Conservation (phyloP, 2,888 invertebrate genomes). For the Geophilus truncorum region DNA sequence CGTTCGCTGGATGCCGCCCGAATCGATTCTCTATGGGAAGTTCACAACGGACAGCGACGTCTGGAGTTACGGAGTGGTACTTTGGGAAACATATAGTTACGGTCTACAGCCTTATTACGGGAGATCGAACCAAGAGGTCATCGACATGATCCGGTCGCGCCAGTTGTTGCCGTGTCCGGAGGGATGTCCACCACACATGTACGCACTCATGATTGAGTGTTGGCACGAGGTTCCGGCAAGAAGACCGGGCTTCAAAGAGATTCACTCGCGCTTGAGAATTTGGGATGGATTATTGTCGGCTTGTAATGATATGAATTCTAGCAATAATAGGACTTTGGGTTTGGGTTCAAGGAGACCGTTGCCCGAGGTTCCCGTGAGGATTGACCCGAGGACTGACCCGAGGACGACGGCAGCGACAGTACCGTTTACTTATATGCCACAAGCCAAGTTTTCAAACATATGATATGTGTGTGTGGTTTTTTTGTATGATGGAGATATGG, state of each 20-base stretch:
- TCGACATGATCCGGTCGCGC: constrained; percentile 91
- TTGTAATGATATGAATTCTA: constrained; percentile 51
- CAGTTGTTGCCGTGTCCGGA: constrained; percentile 89
- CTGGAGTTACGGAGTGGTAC: constrained; percentile 96
- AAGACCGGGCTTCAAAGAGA: constrained; percentile 87
- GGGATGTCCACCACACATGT: constrained; percentile 85
- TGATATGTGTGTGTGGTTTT: neutral
- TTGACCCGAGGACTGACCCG: too few species aligned
- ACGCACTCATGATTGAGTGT: constrained; percentile 95
- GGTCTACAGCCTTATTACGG: constrained; percentile 91
- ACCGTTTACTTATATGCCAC: neutral
- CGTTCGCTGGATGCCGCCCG: constrained; percentile 99
- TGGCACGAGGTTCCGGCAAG: constrained; percentile 92
- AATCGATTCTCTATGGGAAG: constrained; percentile 94
- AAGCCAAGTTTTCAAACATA: neutral
- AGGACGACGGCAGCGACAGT: too few species aligned
- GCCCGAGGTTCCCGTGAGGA: neutral
- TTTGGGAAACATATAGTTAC: constrained; percentile 98
- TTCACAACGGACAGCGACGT: constrained; percentile 97
- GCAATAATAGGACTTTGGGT: constrained; percentile 54
- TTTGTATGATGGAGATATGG: neutral
- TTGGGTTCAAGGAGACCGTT: neutral
- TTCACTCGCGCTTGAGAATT: constrained; percentile 72
- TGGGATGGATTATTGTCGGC: constrained; percentile 53
- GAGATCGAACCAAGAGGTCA: constrained; percentile 94